Conservation (phyloP, 1,140 invertebrate genomes). For the Caenorhabditis elegans region WBcel235 BX284604.4:13752501-13753000, state of each 20-base stretch:
- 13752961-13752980: not conserved
- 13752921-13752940: too few species aligned
- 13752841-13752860: conserved; percentile 11
- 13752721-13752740: not conserved
- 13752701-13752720: not conserved
- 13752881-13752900: not conserved
- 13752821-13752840: conserved; percentile 9
- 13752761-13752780: not conserved
- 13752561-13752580: not conserved
- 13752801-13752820: not conserved
- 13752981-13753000: not conserved
- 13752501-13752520: not conserved
- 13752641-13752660: not conserved
- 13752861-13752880: not conserved
- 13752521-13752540: conserved; percentile 9
- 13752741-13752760: not conserved
- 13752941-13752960: not conserved
- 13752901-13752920: too few species aligned
- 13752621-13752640: not conserved
- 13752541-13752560: not conserved
- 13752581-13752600: not conserved
- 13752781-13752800: conserved; percentile 1
- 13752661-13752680: not conserved
- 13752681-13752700: not conserved
- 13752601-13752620: not conserved